Base-by-base conservation (phyloP, 2,797 vertebrate genomes). In the Darevskia nairensis region DNA sequence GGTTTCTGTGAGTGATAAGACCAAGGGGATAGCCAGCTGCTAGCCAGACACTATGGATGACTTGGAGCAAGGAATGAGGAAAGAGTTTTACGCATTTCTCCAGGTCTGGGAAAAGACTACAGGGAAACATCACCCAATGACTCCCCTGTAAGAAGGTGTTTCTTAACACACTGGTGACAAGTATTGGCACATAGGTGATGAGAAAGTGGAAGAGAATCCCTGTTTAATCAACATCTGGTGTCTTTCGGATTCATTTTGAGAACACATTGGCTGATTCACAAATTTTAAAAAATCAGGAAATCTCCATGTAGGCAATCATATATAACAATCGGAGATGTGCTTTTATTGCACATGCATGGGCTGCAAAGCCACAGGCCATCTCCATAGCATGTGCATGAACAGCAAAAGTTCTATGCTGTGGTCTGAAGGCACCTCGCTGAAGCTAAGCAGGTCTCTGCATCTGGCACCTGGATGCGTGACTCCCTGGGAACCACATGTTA, bases 31-130 rank as follows among this genome's bases (percentile, higher is more conserved):
- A 32, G 64, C 88, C 89, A 89, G 84, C 17, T 61, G 13, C 50
- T 15, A 55, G 50, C 50, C 50, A 55, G 50, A 55, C 50, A 55
- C 50, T 55, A 55, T 50, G 17, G 89, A 81, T 89, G 83, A 89
- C 2, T 3, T 32, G 0, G 0, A 10, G 82, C 17, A 89, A 82
- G 32, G 79, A 81, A 86, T 86, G 72, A 86, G 64, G 79, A 90
- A 88, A 44, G 0, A 0, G 77, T 3, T 85, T 72, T 29, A 69
- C 64, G 50, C 75, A 79, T 69, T 44, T 80, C 44, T 44, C 46
- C 46, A 27, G 23, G n/a, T 46, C 55, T 41, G 55, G 68, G 82
- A 74, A 85, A 59, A 29, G 41, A 35, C 71, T 74, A 27, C 29
- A 19, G 68, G 35, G n/a, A 46, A 80, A 69, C 23, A 39, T 10